Evolutionary conservation across 53 echinoderm and acorn worm species (phyloP).

Genomic region (Mesocentrotus franciscanus): DNA sequence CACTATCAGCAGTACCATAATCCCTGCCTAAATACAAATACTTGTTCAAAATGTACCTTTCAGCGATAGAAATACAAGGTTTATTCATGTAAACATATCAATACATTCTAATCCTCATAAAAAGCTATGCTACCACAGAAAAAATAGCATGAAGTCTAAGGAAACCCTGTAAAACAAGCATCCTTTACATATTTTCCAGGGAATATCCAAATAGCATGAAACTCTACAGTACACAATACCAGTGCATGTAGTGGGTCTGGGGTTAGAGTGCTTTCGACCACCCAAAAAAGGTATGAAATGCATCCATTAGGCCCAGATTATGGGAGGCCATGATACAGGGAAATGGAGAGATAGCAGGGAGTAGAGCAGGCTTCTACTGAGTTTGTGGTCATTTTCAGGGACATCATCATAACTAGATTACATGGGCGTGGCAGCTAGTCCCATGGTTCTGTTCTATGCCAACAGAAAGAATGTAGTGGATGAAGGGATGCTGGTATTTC

Average conservation of each 20-base stretch:
- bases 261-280: slow-evolving; percentile 20
- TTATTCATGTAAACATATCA: slow-evolving; percentile 57
- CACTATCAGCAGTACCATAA: slow-evolving; percentile 43
- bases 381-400: neutral
- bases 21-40: slow-evolving; percentile 36
- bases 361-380: neutral
- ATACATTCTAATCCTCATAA: slow-evolving; percentile 47
- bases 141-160: neutral
- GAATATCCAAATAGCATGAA: neutral
- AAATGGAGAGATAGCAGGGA: neutral
- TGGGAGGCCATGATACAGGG: slow-evolving; percentile 18
- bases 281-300: slow-evolving; percentile 45
- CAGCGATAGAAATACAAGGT: slow-evolving; percentile 23
- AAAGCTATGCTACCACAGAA: neutral
- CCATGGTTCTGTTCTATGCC: neutral
- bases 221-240: neutral
- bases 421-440: slow-evolving; percentile 8
- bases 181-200: neutral
- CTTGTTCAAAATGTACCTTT: slow-evolving; percentile 42
- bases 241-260: neutral
- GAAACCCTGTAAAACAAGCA: slow-evolving; percentile 16
- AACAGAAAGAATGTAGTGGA: neutral
- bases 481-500: neutral
- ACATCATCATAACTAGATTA: neutral
- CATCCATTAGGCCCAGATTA: slow-evolving; percentile 33